phyloP scores from a whole-genome alignment of 2,888 invertebrate species.

The Cartodere bifasciata region DNA sequence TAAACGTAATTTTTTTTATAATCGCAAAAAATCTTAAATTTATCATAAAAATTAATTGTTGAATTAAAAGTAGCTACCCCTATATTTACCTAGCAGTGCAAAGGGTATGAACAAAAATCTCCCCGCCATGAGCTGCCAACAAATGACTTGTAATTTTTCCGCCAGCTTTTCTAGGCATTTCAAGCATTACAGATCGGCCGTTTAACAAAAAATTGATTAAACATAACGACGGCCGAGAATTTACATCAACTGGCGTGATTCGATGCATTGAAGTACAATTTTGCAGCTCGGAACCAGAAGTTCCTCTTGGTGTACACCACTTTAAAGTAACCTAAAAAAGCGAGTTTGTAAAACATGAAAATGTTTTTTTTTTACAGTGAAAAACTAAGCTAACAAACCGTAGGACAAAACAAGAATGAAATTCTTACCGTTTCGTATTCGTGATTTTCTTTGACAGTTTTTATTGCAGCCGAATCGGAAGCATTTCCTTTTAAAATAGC shows the following conservation, averaged over 20 bases:
- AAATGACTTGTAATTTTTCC: constrained; percentile 86
- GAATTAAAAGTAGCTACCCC: constrained; percentile 1
- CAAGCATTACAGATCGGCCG: constrained; percentile 83
- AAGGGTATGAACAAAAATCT: constrained; percentile 88
- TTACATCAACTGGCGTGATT: constrained; percentile 93
- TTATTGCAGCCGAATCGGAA: constrained; percentile 48
- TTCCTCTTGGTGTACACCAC: constrained; percentile 94
- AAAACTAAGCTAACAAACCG: not conserved
- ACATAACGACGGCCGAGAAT: constrained; percentile 92
- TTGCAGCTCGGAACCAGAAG: constrained; percentile 65
- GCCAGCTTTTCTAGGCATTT: constrained; percentile 75
- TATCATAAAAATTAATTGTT: constrained; percentile 3
- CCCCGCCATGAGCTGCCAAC: constrained; percentile 86
- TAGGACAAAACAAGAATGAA: constrained; percentile 2
- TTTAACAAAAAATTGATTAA: constrained; percentile 94
- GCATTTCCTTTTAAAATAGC: constrained; percentile 57
- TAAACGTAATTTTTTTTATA: not conserved
- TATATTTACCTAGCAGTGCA: constrained; percentile 50
- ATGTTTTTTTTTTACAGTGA: constrained; percentile 3
- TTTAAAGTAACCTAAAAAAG: constrained; percentile 62
- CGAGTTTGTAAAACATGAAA: constrained; percentile 8
- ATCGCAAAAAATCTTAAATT: not conserved
- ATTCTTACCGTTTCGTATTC: constrained; percentile 57
- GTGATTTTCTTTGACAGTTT: constrained; percentile 57
- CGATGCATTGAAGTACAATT: constrained; percentile 77